Base-by-base conservation (phyloP, 2,113 vertebrate genomes). In the Scolopax mira region DNA sequence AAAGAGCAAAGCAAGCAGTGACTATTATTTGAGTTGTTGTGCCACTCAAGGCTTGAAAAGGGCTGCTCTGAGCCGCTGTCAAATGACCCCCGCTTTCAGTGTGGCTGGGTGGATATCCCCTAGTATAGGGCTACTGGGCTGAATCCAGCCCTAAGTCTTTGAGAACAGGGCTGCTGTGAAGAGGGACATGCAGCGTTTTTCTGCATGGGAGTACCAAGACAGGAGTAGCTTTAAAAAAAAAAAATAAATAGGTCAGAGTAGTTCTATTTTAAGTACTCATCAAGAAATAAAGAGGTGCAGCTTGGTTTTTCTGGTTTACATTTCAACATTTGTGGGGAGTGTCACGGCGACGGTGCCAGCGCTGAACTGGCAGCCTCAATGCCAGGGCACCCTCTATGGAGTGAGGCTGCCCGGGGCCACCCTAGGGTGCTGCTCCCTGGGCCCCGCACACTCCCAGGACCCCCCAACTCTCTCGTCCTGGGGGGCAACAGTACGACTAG, bases 231-330 rank as follows among this genome's bases (percentile, higher is more conserved):
- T 74, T 62, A 72, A 66, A 83, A 62, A 85, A 52, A 85, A 46
- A 78, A 60, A 90, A 84, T n/a, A 96, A 94, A 51, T 41, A 96
- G 86, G 94, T 90, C 89, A 75, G 28, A 86, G 19, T 86, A 73
- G 69, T 93, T 88, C 75, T 96, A 79, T 89, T 95, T 86, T 75
- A 94, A 92, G 88, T 84, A 49, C 12, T 57, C 4, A 1, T 72
- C 73, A 88, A 92, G 79, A 82, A 88, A 55, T n/a, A 54, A 77
- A 84, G 88, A 89, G 46, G 33, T 67, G 48, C 54, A 49, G 21
- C 39, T 78, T 74, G 19, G 2, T 42, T 93, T 83, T 80, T 71
- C 41, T 77, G 48, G 41, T 89, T 67, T 89, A 69, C 61, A 75
- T 80, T 93, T 94, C 86, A 89, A 14, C 42, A 13, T 44, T 80